Base-by-base conservation (phyloP, 2,888 invertebrate species). In the Synergus umbraculus region DNA sequence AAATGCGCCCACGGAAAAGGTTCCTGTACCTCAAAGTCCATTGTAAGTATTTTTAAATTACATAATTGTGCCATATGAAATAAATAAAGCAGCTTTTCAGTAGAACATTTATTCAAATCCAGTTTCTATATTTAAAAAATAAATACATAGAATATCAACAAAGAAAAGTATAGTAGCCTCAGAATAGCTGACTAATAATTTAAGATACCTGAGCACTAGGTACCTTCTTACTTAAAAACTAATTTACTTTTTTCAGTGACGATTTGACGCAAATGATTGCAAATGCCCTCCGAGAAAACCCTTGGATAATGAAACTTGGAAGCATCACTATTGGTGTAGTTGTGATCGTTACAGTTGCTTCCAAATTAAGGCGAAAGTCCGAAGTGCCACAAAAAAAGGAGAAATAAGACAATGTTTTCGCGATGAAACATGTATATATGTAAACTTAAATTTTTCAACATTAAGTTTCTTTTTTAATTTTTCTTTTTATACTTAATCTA, bases 11-110 rank as follows among this genome's bases (percentile, higher is more conserved):
- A 94, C 94, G 18, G 95, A 96, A 90, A 92, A 93, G 85, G 95
- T 97, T 29, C 96, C 96, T 37, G 92, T 95, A 46, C 95, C 96
- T 60, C 95, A 96, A 88, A 95, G 96, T 80, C 96, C 96, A 85
- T 97, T 97, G 96, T 96, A 93, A 95, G 96, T 95, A 89, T 58
- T 76, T 79, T 73, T 58, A 79, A 79, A 78, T 78, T 76, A 77
- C 78, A 63, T 78, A 67, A 65, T 67, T 66, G 66, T 67, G 65
- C 37, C 76, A 63, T 66, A 9, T 78, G 22, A 22, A 22, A 22
- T 22, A 12, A 29, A 60, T 29, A 13, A 60, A 22, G 12, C 22
- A 60, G 22, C 12, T 60, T 18, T 60, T 29, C 13, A 22, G 12
- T 60, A 29, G 41, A 79, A 81, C 63, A 79, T 83, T 84, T 84